Percentiles rank a stretch among this genome's conserved stretches.
These are phyloP conservation scores for Hystrix brachyura DNA, from an alignment of 2,113 vertebrate genomes.

Conservation along the genomic window DNA sequence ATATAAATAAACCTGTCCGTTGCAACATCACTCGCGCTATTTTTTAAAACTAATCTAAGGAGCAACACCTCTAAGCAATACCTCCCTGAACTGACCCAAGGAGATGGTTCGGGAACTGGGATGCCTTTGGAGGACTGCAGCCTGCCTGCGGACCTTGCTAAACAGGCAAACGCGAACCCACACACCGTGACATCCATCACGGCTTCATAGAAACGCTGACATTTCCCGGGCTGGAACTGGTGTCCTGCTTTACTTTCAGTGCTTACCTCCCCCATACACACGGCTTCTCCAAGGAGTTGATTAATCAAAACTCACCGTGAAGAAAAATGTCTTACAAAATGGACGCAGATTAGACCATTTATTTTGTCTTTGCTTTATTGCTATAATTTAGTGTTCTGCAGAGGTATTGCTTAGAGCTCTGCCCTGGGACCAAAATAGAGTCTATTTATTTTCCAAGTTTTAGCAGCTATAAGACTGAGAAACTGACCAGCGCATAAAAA, in stretches of 20 bases:
- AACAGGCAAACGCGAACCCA: neutral
- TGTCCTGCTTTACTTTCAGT: neutral
- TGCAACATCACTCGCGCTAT: neutral
- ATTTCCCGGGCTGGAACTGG: neutral
- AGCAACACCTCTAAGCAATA: no score
- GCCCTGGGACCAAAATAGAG: neutral
- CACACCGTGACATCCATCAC: no score
- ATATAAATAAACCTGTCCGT: neutral
- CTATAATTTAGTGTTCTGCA: neutral
- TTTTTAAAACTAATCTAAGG: neutral
- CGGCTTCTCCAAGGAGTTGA: neutral
- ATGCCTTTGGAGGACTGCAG: neutral
- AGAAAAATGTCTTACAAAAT: constrained; percentile 33
- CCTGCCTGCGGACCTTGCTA: neutral
- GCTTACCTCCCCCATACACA: neutral
- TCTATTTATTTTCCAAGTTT: constrained; percentile 11
- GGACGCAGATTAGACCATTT: neutral
- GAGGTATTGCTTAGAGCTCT: neutral
- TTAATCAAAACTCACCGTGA: constrained; percentile 4
- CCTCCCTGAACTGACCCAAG: neutral
- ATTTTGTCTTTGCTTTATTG: constrained; percentile 23
- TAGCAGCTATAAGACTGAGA: neutral
- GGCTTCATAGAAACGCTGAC: neutral
- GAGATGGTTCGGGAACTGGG: neutral
- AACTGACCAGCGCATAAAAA: neutral